These are phyloP conservation scores for Rhinoraja longicauda DNA, from an alignment of 2,797 vertebrate genomes.

Conservation along the genomic window DNA sequence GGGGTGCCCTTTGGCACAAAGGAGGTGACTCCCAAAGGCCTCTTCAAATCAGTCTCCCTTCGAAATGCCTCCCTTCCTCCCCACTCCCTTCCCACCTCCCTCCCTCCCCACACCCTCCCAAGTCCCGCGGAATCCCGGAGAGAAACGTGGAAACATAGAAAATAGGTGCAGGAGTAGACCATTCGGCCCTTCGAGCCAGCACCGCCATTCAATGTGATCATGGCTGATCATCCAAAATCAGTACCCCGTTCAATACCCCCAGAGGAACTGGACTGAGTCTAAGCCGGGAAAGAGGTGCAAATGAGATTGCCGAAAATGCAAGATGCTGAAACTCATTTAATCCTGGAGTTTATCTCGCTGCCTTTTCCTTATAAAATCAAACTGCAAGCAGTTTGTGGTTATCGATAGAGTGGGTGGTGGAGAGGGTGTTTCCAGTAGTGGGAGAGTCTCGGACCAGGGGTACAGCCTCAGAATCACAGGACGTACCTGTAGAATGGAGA, in stretches of 20 bases:
- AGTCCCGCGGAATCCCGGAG: conserved; percentile 61
- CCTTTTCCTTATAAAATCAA: neutral
- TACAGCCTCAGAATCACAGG: too few relatives aligned
- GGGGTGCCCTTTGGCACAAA: conserved; percentile 59
- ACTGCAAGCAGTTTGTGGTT: neutral
- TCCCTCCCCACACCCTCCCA: conserved; percentile 50
- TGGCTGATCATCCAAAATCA: conserved; percentile 47
- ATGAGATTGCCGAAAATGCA: neutral
- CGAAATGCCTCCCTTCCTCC: conserved; percentile 57
- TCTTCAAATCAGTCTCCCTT: conserved; percentile 62
- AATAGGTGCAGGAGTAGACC: too few relatives aligned
- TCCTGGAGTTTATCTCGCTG: neutral
- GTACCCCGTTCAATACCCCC: neutral
- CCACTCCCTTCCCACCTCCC: conserved; percentile 41
- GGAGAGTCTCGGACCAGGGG: too few relatives aligned
- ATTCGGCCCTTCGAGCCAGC: too few relatives aligned
- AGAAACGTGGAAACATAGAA: conserved; percentile 54
- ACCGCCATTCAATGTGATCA: too few relatives aligned
- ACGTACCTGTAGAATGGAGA: too few relatives aligned
- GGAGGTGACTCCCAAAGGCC: conserved; percentile 60
- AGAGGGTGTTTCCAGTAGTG: too few relatives aligned
- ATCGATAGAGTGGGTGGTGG: too few relatives aligned
- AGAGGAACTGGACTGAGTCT: too few relatives aligned
- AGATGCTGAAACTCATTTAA: too few relatives aligned
- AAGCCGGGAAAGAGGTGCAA: neutral